Conservation (phyloP, 2,888 invertebrate species). For the Nomada ruficornis region DNA sequence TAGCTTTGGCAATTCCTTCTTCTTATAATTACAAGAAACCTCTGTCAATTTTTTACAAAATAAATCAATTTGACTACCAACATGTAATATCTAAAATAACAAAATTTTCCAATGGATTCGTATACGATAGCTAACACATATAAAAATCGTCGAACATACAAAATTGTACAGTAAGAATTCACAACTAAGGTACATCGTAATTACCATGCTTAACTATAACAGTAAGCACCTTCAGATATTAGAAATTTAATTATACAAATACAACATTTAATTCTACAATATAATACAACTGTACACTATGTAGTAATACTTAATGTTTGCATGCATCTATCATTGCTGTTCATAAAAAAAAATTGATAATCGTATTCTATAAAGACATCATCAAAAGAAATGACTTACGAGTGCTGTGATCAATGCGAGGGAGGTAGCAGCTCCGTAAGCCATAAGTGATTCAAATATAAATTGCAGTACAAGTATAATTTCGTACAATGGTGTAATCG, state of each 20-base stretch:
- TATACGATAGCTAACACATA: neutral
- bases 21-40: neutral
- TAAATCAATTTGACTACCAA: constrained; percentile 56
- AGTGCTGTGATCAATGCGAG: constrained; percentile 44
- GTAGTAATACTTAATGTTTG: too few relatives aligned
- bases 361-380: too few relatives aligned
- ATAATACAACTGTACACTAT: too few relatives aligned
- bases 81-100: constrained; percentile 52
- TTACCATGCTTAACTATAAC: too few relatives aligned
- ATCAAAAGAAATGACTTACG: constrained; percentile 32
- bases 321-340: too few relatives aligned
- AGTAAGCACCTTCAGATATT: too few relatives aligned
- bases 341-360: too few relatives aligned
- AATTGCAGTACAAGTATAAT: constrained; percentile 41
- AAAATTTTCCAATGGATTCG: neutral
- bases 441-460: constrained; percentile 31
- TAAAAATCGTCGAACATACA: neutral
- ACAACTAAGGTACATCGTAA: too few relatives aligned
- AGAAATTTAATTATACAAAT: too few relatives aligned
- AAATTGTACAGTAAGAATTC: neutral
- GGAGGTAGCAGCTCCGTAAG: constrained; percentile 28
- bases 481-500: constrained; percentile 43
- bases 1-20: neutral
- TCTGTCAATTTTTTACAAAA: constrained; percentile 35
- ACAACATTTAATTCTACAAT: too few relatives aligned